These are phyloP conservation scores for Myrmecobius fasciatus DNA, from an alignment of 2,113 vertebrate species.

Conservation along the genomic window DNA sequence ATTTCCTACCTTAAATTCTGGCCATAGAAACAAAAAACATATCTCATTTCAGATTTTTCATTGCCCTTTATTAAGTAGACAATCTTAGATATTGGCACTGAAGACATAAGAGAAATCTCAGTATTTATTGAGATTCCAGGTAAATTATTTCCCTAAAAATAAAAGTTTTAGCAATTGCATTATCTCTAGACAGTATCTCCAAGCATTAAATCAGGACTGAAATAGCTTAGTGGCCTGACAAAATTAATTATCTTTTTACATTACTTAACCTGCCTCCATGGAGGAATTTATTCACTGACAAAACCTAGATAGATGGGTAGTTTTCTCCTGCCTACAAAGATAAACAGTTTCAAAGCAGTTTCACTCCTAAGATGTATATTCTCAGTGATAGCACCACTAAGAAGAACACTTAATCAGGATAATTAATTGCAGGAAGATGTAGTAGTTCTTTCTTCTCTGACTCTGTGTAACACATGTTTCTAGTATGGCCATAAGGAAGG, in stretches of 20 bases:
- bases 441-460: neutral
- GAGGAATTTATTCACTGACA: neutral
- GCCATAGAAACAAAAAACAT: neutral
- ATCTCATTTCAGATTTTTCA: neutral
- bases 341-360: neutral
- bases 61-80: slow-evolving; percentile 28
- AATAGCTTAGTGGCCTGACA: neutral
- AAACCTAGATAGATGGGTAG: neutral
- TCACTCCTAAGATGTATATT: neutral
- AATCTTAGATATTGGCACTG: neutral
- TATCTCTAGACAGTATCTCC: neutral
- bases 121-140: slow-evolving; percentile 9
- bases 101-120: neutral
- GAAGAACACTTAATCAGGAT: neutral
- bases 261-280: neutral
- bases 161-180: neutral
- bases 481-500: neutral
- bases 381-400: neutral
- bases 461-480: neutral
- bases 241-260: neutral
- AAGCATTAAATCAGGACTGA: neutral
- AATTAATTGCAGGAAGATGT: neutral
- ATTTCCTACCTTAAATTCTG: neutral
- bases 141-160: slow-evolving; percentile 12
- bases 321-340: neutral